These are phyloP conservation scores for Arctocebus calabarensis DNA, from an alignment of 2,797 vertebrate genomes.

Conservation along the genomic window DNA sequence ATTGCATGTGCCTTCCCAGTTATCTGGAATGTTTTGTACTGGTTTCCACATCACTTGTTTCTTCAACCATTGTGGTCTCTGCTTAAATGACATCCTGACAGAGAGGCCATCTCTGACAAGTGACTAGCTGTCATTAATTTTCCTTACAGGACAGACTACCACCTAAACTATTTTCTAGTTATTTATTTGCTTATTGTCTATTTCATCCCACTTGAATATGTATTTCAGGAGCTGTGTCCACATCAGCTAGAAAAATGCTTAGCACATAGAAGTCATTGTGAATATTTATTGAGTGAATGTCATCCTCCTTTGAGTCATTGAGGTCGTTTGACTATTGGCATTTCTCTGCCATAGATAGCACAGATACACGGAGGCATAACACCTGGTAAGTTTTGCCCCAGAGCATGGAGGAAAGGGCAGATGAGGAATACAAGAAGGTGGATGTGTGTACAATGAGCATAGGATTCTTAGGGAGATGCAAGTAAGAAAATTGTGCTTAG, in stretches of 20 bases:
- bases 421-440: neutral
- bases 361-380: neutral
- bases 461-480: neutral
- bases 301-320: neutral
- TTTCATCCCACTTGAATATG: neutral
- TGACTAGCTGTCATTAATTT: neutral
- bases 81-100: neutral
- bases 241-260: neutral
- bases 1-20: neutral
- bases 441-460: neutral
- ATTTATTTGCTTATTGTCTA: neutral
- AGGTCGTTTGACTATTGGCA: neutral
- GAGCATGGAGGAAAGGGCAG: neutral
- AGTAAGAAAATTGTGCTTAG: neutral
- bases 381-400: neutral
- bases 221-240: neutral
- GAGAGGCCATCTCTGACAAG: neutral
- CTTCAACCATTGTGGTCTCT: neutral
- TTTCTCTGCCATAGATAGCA: neutral
- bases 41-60: neutral
- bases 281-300: neutral
- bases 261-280: neutral
- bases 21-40: neutral
- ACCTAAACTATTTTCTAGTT: neutral
- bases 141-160: neutral